Conservation (phyloP, 2,888 invertebrate species). For the Drosophila fungiperda region DNA sequence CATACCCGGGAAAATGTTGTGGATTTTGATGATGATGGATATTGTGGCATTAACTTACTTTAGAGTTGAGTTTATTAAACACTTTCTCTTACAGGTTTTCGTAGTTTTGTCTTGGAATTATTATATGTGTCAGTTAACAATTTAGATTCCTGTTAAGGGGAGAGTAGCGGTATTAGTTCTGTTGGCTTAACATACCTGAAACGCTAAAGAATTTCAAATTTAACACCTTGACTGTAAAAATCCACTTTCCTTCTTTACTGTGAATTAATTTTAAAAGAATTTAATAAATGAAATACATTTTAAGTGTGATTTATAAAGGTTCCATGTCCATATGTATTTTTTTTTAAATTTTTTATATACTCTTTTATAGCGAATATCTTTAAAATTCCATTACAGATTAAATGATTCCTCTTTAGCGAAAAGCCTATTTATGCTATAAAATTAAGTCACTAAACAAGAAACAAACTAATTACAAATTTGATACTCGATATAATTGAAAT, state of each 20-base stretch:
- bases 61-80: conserved; percentile 38
- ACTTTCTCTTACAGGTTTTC: not conserved
- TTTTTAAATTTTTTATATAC: too few relatives aligned
- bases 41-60: conserved; percentile 28
- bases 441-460: too few relatives aligned
- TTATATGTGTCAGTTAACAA: not conserved
- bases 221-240: not conserved
- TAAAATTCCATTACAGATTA: too few relatives aligned
- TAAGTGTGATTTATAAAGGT: too few relatives aligned
- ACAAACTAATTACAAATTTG: too few relatives aligned
- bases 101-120: not conserved
- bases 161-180: not conserved
- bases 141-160: not conserved
- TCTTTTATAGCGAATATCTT: too few relatives aligned
- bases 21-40: conserved; percentile 56
- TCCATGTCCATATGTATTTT: too few relatives aligned
- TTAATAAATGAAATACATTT: too few relatives aligned
- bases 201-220: not conserved
- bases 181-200: not conserved
- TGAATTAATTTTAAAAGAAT: not conserved
- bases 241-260: not conserved
- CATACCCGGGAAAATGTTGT: conserved; percentile 26
- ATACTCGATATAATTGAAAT: too few relatives aligned
- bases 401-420: too few relatives aligned
- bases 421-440: too few relatives aligned